Percentiles rank a stretch among this genome's conserved stretches.
Evolutionary conservation across 1,140 invertebrate species (phyloP).

Genomic region (Lucilia sericata): DNA sequence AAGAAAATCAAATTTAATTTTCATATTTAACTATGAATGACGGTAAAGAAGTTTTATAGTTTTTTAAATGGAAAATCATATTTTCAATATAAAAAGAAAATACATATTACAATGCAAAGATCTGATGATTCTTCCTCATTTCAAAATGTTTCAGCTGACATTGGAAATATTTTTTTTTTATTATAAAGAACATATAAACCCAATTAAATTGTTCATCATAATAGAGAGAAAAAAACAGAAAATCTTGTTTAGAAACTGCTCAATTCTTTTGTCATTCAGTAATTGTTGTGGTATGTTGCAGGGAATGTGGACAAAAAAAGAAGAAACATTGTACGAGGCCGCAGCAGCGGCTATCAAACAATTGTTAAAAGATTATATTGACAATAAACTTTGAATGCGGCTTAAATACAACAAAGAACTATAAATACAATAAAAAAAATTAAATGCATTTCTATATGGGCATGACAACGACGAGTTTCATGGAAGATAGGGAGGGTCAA

Average conservation of each 20-base stretch:
- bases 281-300: neutral
- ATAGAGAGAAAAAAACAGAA: neutral
- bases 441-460: neutral
- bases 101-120: no score
- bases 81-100: neutral
- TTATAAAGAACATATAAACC: neutral
- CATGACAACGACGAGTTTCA: no score
- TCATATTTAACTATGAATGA: neutral
- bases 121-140: conserved; percentile 2
- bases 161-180: neutral
- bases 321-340: neutral
- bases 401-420: conserved; percentile 15
- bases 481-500: neutral
- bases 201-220: conserved; percentile 37
- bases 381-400: conserved; percentile 30
- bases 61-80: neutral
- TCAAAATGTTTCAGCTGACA: conserved; percentile 16
- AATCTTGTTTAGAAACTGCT: neutral
- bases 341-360: neutral
- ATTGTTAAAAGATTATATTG: conserved; percentile 35
- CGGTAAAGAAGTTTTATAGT: neutral
- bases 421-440: neutral
- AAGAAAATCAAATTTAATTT: neutral
- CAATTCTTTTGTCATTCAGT: neutral
- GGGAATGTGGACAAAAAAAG: neutral